phyloP scores from a whole-genome alignment of 2,113 vertebrate species.

The Anthoscopus minutus region DNA sequence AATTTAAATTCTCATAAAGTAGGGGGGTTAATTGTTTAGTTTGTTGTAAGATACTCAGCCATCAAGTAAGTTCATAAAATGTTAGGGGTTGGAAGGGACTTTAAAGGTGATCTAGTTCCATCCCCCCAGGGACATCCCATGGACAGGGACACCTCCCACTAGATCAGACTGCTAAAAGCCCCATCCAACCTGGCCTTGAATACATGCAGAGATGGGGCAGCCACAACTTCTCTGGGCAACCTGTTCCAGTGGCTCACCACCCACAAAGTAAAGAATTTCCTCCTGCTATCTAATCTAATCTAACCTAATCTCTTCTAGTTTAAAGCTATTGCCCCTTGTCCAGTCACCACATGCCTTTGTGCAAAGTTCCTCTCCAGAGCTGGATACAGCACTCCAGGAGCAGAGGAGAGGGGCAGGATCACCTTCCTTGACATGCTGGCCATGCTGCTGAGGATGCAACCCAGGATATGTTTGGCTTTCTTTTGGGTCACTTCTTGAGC shows the following conservation, averaged over 20 bases:
- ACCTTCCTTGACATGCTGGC: background rate
- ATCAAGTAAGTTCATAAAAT: background rate
- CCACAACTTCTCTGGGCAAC: background rate
- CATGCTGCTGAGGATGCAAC: background rate
- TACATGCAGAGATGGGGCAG: background rate
- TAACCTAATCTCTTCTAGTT: background rate
- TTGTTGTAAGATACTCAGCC: background rate
- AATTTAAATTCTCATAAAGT: background rate
- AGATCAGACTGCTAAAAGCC: background rate
- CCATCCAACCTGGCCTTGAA: background rate
- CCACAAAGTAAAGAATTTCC: background rate
- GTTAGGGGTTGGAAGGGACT: background rate
- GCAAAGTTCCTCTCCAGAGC: background rate
- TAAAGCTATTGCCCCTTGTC: background rate
- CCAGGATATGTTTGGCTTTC: background rate
- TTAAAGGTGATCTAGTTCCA: background rate
- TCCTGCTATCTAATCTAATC: background rate
- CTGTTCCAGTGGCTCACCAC: background rate
- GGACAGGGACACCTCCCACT: background rate
- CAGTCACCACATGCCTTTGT: background rate
- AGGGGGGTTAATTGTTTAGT: background rate
- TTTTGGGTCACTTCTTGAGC: background rate
- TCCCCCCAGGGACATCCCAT: rapidly evolving
- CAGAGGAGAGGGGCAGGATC: background rate
- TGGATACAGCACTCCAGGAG: background rate